Evolutionary conservation across 2,113 vertebrate genomes (phyloP).

Genomic region (Muntiacus reevesi): DNA sequence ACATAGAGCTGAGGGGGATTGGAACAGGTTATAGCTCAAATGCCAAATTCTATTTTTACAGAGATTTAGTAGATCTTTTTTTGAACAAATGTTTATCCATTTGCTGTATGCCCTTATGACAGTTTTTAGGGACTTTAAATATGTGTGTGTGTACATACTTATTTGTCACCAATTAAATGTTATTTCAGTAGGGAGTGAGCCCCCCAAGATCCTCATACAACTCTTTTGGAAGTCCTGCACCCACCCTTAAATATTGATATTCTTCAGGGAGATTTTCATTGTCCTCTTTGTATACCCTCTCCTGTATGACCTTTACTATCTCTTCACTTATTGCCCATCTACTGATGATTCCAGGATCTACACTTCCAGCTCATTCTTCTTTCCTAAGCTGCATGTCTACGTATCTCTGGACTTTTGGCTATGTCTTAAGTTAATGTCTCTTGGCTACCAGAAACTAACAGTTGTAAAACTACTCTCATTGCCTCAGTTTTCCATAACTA

Average conservation of each 20-base stretch:
- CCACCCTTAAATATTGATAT: background rate
- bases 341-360: background rate
- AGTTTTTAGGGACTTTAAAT: background rate
- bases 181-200: background rate
- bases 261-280: background rate
- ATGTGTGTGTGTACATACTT: background rate
- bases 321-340: background rate
- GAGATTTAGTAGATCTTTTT: constrained; percentile 7
- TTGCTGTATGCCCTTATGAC: background rate
- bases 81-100: constrained; percentile 7
- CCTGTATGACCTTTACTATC: background rate
- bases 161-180: background rate
- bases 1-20: background rate
- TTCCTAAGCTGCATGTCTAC: background rate
- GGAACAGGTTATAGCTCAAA: background rate
- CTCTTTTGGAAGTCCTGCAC: background rate
- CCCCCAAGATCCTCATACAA: background rate
- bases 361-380: background rate
- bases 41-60: background rate
- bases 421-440: background rate
- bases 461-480: background rate
- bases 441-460: background rate
- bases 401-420: background rate
- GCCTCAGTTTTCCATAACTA: background rate
- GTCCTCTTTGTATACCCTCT: background rate